Conservation (phyloP, 2,888 invertebrate species). For the Epiblema foenella region DNA sequence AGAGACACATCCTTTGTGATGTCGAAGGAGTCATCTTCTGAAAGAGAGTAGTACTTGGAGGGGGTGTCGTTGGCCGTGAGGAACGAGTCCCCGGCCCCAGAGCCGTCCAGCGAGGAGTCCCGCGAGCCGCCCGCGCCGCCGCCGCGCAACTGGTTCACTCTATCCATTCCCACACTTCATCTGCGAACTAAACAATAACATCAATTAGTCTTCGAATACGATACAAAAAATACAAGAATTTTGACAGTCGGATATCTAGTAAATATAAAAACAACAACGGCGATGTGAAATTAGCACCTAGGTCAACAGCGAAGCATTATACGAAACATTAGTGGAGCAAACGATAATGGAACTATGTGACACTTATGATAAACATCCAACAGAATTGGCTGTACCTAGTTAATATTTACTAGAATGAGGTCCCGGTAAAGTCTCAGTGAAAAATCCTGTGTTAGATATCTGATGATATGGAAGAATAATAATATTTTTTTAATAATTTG, state of each 20-base stretch:
- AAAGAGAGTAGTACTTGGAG: constrained; percentile 78
- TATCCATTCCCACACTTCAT: constrained; percentile 83
- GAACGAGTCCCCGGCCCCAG: constrained; percentile 73
- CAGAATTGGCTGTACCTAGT: constrained; percentile 55
- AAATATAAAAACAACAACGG: constrained; percentile 72
- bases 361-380: constrained; percentile 69
- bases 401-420: constrained; percentile 54
- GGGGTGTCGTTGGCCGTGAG: constrained; percentile 77
- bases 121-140: constrained; percentile 70
- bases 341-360: constrained; percentile 77
- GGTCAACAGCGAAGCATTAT: constrained; percentile 78
- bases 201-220: constrained; percentile 46
- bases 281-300: constrained; percentile 76
- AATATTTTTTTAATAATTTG: constrained; percentile 68
- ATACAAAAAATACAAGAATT: constrained; percentile 49
- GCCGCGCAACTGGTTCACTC: constrained; percentile 75
- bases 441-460: constrained; percentile 48
- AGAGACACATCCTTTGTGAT: constrained; percentile 69
- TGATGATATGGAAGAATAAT: constrained; percentile 48
- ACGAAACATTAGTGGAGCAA: constrained; percentile 78
- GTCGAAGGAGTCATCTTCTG: constrained; percentile 75
- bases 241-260: constrained; percentile 47
- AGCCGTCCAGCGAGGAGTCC: constrained; percentile 74
- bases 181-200: constrained; percentile 67
- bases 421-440: constrained; percentile 48